These are phyloP conservation scores for Rhinolophus ferrumequinum DNA, from an alignment of 2,113 vertebrate species.

Conservation along the genomic window DNA sequence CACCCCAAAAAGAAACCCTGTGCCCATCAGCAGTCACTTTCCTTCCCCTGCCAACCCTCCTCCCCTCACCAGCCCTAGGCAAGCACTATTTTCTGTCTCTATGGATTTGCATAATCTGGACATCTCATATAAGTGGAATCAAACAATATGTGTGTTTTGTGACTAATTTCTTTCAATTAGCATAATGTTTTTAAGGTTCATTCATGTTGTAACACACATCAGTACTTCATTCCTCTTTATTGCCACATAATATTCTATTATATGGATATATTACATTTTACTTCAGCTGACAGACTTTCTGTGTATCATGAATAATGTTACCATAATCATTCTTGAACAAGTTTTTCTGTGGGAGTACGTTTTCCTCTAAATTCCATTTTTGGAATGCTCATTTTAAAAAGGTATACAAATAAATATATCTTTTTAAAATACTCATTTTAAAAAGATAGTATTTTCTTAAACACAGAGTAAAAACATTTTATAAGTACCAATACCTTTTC, in stretches of 20 bases:
- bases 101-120: conserved; percentile 3
- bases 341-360: neutral
- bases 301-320: neutral
- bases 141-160: neutral
- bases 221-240: neutral
- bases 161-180: conserved; percentile 14
- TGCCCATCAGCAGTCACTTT: neutral
- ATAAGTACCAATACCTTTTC: neutral
- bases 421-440: neutral
- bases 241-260: neutral
- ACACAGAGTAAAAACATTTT: neutral
- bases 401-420: too few species aligned
- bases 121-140: neutral
- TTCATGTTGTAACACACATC: neutral
- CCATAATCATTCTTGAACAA: neutral
- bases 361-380: conserved; percentile 42
- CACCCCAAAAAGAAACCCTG: neutral
- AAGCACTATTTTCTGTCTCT: conserved; percentile 23
- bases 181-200: conserved; percentile 15
- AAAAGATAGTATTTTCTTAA: conserved; percentile 40
- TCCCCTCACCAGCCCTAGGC: neutral
- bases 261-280: neutral
- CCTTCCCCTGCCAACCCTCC: neutral
- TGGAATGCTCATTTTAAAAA: neutral
- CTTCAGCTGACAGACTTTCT: neutral